Conservation (phyloP, 1,140 invertebrate species). For the Trichonephila clavata region DNA sequence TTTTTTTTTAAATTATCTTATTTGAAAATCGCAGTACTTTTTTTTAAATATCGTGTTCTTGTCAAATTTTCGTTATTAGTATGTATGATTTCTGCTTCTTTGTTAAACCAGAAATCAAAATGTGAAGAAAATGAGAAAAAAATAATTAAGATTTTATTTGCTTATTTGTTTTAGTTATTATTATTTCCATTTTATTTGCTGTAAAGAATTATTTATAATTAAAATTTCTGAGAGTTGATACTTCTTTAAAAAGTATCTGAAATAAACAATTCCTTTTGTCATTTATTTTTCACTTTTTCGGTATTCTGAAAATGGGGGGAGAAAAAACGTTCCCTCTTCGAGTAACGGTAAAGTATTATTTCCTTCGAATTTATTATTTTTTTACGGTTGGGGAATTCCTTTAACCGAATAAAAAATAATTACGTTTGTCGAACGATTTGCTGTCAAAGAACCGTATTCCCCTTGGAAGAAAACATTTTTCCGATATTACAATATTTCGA, state of each 20-base stretch:
- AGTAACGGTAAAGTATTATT: conserved; percentile 22
- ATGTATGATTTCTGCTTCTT: too few species aligned
- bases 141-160: too few species aligned
- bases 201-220: too few species aligned
- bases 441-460: conserved; percentile 14
- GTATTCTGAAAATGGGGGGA: neutral
- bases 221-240: neutral
- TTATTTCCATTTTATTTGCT: too few species aligned
- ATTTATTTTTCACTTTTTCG: neutral
- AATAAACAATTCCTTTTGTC: neutral
- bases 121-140: too few species aligned
- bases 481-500: conserved; percentile 51
- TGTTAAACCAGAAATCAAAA: too few species aligned
- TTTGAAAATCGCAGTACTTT: too few species aligned
- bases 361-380: conserved; percentile 18
- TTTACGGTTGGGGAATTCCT: conserved; percentile 39
- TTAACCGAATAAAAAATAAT: conserved; percentile 50
- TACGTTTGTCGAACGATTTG: conserved; percentile 57
- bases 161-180: too few species aligned
- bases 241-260: neutral
- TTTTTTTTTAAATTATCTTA: too few species aligned
- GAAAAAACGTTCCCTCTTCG: neutral
- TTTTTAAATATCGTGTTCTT: too few species aligned
- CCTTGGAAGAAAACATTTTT: conserved; percentile 23
- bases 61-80: too few species aligned